These are phyloP conservation scores for Isaurus tuberculatus DNA, from an alignment of 92 coral and sea anemone genomes.

Conservation along the genomic window DNA sequence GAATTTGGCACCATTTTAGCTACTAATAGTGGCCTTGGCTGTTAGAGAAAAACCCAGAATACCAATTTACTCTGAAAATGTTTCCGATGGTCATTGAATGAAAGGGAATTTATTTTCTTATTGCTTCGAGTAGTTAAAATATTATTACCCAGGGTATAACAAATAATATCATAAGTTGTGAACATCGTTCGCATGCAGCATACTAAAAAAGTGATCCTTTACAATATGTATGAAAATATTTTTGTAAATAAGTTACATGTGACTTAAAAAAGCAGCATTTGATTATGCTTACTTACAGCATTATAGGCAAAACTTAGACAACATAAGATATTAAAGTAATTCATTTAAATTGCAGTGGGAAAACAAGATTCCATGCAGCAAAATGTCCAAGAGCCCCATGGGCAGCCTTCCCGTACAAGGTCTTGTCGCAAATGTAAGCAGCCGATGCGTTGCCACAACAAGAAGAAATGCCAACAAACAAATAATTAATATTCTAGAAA, in stretches of 20 bases:
- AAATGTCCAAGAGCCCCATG: background rate
- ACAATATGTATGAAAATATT: background rate
- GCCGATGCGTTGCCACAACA: conserved; percentile 28
- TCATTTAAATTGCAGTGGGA: conserved; percentile 19
- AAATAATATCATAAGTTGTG: background rate
- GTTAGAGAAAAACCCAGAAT: background rate
- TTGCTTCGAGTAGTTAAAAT: background rate
- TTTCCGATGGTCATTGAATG: background rate
- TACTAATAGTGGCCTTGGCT: background rate
- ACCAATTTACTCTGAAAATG: background rate
- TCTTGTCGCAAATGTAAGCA: conserved; percentile 13
- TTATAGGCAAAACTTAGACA: background rate
- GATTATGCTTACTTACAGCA: background rate
- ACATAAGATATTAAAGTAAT: background rate
- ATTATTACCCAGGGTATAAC: conserved; percentile 1
- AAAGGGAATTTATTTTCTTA: background rate
- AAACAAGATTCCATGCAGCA: conserved; percentile 15
- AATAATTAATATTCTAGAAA: conserved; percentile 8
- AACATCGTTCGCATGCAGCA: background rate
- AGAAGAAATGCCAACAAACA: conserved; percentile 14
- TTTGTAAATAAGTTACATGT: background rate
- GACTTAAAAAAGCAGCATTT: background rate
- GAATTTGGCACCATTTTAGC: background rate
- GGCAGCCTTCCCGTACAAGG: conserved; percentile 21
- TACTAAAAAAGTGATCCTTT: background rate